Percentiles rank a stretch among this genome's conserved stretches.
These are phyloP conservation scores for Apis cerana DNA, from an alignment of 1,140 invertebrate species.

Conservation along the genomic window DNA sequence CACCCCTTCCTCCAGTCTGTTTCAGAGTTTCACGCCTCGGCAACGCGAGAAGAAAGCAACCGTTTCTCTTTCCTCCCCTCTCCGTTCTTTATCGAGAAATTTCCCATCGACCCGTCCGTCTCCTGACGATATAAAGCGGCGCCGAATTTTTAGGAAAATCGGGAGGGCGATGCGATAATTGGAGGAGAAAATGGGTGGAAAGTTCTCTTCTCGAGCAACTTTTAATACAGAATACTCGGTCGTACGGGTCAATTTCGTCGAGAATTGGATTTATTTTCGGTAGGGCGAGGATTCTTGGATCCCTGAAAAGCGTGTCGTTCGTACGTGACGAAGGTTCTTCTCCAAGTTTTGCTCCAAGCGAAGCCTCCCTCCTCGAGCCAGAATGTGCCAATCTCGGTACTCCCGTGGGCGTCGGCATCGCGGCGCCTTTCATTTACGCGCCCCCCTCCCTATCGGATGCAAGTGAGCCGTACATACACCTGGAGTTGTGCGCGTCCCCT, in stretches of 20 bases:
- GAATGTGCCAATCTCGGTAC: constrained; percentile 72
- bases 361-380: constrained; percentile 44
- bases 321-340: constrained; percentile 56
- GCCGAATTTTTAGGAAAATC: no score
- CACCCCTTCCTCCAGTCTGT: constrained; percentile 51
- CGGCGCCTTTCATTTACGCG: constrained; percentile 73
- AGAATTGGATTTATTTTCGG: constrained; percentile 11
- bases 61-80: neutral
- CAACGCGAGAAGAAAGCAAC: constrained; percentile 53
- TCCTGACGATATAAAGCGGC: no score
- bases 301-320: constrained; percentile 43
- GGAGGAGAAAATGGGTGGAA: no score
- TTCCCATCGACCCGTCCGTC: neutral
- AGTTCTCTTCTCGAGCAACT: no score
- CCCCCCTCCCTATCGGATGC: constrained; percentile 48
- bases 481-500: neutral
- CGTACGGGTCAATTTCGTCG: constrained; percentile 15
- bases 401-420: constrained; percentile 68
- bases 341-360: constrained; percentile 54
- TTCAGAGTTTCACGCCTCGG: constrained; percentile 64
- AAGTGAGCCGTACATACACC: constrained; percentile 41
- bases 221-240: no score
- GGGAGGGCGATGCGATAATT: no score
- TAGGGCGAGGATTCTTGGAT: constrained; percentile 2
- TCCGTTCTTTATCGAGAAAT: neutral